Conservation (phyloP, 2,888 invertebrate species). For the Oasisia sp. region DNA sequence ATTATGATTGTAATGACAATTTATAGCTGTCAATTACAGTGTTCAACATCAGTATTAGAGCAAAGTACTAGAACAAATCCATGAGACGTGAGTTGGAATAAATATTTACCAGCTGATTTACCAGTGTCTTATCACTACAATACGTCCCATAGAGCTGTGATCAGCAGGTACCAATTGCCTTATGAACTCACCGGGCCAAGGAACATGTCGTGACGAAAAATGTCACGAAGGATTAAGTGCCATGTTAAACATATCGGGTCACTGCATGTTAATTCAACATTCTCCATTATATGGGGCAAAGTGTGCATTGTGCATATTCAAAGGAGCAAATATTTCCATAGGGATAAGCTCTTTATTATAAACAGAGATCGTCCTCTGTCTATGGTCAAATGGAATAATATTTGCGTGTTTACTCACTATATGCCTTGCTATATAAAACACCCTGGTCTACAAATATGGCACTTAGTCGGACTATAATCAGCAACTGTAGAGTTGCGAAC, state of each 20-base stretch:
- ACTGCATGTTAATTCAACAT: neutral
- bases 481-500: neutral
- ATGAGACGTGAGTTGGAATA: neutral
- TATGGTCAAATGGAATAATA: neutral
- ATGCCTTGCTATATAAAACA: neutral
- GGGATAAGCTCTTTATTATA: neutral
- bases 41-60: neutral
- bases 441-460: conserved; percentile 7
- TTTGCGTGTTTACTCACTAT: neutral
- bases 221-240: neutral
- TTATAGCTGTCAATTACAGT: too few species aligned
- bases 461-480: neutral
- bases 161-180: neutral
- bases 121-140: neutral
- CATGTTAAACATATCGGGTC: neutral
- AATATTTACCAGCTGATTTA: neutral
- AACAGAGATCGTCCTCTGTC: neutral
- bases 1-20: too few species aligned
- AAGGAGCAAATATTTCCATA: neutral
- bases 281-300: neutral
- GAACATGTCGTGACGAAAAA: neutral
- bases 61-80: neutral
- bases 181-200: neutral
- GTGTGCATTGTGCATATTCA: neutral
- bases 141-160: neutral